A percentile compares a stretch with the other conserved stretches of the same genome.
Conservation (phyloP, 2,888 invertebrate species). For the Leptinotarsa haldemani region DNA sequence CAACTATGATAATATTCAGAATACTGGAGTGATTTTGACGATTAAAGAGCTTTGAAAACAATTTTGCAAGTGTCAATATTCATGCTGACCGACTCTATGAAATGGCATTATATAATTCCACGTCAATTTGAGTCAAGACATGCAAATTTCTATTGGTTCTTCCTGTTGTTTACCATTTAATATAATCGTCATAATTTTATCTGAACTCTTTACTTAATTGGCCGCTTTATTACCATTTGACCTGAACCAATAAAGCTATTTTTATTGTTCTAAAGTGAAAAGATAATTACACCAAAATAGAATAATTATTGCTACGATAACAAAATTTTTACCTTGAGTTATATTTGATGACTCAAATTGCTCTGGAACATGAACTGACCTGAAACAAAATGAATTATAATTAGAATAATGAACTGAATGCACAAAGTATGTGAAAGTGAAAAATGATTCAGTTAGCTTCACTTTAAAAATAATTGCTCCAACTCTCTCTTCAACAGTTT, state of each 20-base stretch:
- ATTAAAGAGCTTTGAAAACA: not conserved
- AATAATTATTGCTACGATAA: constrained; percentile 36
- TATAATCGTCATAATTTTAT: constrained; percentile 54
- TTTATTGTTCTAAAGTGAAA: constrained; percentile 37
- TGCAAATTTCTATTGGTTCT: constrained; percentile 60
- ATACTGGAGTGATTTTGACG: not conserved
- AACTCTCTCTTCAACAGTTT: no score
- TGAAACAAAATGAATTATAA: constrained; percentile 31
- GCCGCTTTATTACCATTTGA: constrained; percentile 52
- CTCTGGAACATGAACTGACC: constrained; percentile 47
- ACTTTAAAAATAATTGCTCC: no score
- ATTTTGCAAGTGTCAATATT: not conserved
- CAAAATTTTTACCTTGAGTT: constrained; percentile 45
- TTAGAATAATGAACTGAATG: not conserved
- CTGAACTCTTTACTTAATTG: constrained; percentile 52
- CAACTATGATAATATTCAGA: no score
- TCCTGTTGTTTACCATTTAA: constrained; percentile 58
- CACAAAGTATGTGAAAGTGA: not conserved
- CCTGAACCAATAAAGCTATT: constrained; percentile 51
- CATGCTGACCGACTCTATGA: not conserved
- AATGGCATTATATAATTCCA: constrained; percentile 6
- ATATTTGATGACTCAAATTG: constrained; percentile 42
- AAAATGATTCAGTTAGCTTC: not conserved
- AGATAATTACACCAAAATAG: constrained; percentile 34
- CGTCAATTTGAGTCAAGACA: constrained; percentile 47